These are phyloP conservation scores for Sibirionetta formosa DNA, from an alignment of 2,797 vertebrate species.

Conservation along the genomic window DNA sequence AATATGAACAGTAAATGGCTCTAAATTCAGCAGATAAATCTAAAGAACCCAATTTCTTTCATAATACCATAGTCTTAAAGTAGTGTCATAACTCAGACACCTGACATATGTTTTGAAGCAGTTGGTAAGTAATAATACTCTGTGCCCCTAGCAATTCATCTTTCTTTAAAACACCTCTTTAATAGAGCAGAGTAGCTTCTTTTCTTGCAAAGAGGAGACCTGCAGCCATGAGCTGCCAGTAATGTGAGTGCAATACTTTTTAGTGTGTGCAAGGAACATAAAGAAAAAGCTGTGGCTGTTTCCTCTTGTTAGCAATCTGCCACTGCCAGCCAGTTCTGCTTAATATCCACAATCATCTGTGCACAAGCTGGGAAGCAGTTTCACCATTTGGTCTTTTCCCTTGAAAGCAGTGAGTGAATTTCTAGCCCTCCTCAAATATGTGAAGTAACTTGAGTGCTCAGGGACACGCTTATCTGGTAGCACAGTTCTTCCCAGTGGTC, in stretches of 20 bases:
- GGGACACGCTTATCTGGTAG: not conserved
- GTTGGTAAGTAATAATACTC: not conserved
- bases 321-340: constrained; percentile 1
- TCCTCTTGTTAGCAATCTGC: not conserved
- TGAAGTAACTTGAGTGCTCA: not conserved
- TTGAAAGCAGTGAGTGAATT: not conserved
- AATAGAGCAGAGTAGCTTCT: not conserved
- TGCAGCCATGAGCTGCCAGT: not conserved
- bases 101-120: not conserved
- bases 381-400: not conserved
- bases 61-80: not conserved
- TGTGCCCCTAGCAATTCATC: not conserved
- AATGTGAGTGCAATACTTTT: not conserved
- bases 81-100: not conserved
- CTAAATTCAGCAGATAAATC: not conserved
- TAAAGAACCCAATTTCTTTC: not conserved
- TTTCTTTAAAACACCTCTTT: not conserved
- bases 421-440: not conserved
- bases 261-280: fast-evolving
- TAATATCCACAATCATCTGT: not conserved
- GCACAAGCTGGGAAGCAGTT: not conserved
- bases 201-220: not conserved
- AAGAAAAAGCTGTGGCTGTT: not conserved
- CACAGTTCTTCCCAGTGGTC: not conserved
- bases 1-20: not conserved